Percentiles rank a stretch among this genome's conserved stretches.
Evolutionary conservation across 2,113 vertebrate species (phyloP).

Genomic region (Hippocampus guttulatus): DNA sequence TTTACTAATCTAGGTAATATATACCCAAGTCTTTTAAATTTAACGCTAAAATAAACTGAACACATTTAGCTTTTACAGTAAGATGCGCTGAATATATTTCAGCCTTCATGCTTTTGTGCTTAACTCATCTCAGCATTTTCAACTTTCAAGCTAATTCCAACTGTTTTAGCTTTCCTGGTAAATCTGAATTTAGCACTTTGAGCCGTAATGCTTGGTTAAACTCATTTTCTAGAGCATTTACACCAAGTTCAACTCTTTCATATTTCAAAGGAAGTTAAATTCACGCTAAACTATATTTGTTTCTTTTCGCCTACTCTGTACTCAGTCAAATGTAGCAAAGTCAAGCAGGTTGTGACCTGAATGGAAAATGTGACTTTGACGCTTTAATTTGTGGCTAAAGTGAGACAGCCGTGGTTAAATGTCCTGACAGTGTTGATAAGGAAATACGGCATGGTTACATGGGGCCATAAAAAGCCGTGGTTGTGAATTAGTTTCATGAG

Average conservation of each 20-base stretch:
- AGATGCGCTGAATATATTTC: no score
- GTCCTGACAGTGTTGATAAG: not conserved
- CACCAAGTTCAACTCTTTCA: not conserved
- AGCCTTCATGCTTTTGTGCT: no score
- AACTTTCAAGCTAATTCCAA: no score
- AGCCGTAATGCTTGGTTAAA: not conserved
- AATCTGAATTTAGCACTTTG: no score
- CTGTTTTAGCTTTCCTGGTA: no score
- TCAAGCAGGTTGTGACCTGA: constrained; percentile 5
- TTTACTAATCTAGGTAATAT: no score
- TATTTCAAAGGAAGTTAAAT: not conserved
- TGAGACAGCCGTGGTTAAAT: constrained; percentile 35
- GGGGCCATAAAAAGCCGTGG: not conserved
- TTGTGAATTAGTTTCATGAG: constrained; percentile 7
- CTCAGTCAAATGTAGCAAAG: not conserved
- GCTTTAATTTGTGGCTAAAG: constrained; percentile 59
- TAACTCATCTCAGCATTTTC: no score
- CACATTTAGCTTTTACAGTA: no score
- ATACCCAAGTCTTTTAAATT: no score
- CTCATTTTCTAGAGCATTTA: not conserved
- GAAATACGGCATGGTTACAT: not conserved
- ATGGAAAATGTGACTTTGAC: constrained; percentile 45
- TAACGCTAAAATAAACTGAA: no score
- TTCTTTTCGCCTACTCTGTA: not conserved
- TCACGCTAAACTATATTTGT: not conserved